phyloP scores from a whole-genome alignment of 2,888 invertebrate genomes.

The Mesodorylaimus sp. region DNA sequence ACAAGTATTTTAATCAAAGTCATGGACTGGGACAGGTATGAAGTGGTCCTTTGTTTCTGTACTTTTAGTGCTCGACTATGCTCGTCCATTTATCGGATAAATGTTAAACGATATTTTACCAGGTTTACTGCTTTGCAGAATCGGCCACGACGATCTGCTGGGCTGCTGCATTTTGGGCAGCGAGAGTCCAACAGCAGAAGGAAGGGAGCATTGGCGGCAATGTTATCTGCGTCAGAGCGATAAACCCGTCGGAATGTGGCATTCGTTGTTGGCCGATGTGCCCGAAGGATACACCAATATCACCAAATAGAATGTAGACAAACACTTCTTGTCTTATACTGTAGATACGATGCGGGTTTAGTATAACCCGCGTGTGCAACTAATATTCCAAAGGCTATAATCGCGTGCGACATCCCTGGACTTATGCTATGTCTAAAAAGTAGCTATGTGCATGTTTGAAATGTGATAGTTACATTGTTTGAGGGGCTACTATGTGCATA shows the following conservation, averaged over 20 bases:
- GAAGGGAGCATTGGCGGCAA: constrained; percentile 26
- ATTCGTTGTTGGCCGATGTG: constrained; percentile 24
- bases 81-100: no score
- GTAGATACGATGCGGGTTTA: no score
- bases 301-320: not conserved
- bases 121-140: constrained; percentile 41
- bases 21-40: constrained; percentile 68
- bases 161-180: constrained; percentile 45
- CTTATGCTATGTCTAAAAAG: no score
- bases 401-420: no score
- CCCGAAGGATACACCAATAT: constrained; percentile 18
- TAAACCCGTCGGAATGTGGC: constrained; percentile 23
- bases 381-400: no score
- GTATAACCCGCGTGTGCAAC: no score
- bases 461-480: no score
- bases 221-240: constrained; percentile 16
- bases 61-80: no score
- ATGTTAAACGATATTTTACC: not conserved
- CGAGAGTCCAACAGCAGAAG: constrained; percentile 22
- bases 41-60: constrained; percentile 2
- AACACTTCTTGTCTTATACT: no score
- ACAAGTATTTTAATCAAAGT: constrained; percentile 63
- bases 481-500: no score
- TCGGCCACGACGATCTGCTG: constrained; percentile 66
- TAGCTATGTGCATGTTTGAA: no score